phyloP scores from a whole-genome alignment of 1,140 invertebrate genomes.

The Amphibalanus amphitrite region DNA sequence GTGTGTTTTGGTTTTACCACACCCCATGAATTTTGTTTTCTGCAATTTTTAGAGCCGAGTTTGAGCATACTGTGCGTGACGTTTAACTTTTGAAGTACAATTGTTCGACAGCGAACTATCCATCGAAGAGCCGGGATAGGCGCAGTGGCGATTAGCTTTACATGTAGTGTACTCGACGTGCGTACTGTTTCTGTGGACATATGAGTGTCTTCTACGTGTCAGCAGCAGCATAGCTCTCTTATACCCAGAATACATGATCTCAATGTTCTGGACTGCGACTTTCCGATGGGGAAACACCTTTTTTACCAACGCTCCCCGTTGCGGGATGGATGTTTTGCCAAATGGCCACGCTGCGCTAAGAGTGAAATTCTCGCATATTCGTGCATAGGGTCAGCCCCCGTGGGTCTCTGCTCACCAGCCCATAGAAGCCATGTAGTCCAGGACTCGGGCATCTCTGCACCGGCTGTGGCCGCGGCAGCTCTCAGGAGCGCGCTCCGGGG shows the following conservation, averaged over 20 bases:
- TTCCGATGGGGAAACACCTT: too few relatives aligned
- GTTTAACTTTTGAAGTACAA: not conserved
- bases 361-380: too few relatives aligned
- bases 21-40: not conserved
- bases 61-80: not conserved
- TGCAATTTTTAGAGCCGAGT: not conserved
- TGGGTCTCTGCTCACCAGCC: too few relatives aligned
- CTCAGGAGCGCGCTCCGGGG: not conserved
- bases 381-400: too few relatives aligned
- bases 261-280: not conserved
- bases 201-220: not conserved
- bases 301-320: too few relatives aligned
- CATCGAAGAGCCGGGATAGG: not conserved
- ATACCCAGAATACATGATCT: not conserved
- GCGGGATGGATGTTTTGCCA: too few relatives aligned
- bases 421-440: too few relatives aligned
- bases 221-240: not conserved
- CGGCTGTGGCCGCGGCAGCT: not conserved
- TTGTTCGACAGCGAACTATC: not conserved
- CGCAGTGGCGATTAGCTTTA: not conserved
- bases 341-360: too few relatives aligned
- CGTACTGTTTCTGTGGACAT: not conserved
- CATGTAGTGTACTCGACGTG: not conserved
- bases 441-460: not conserved
- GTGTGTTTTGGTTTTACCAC: not conserved